A percentile compares a stretch with the other conserved stretches of the same genome.
Conservation (phyloP, 2,113 vertebrate species). For the Nesogale talazaci region DNA sequence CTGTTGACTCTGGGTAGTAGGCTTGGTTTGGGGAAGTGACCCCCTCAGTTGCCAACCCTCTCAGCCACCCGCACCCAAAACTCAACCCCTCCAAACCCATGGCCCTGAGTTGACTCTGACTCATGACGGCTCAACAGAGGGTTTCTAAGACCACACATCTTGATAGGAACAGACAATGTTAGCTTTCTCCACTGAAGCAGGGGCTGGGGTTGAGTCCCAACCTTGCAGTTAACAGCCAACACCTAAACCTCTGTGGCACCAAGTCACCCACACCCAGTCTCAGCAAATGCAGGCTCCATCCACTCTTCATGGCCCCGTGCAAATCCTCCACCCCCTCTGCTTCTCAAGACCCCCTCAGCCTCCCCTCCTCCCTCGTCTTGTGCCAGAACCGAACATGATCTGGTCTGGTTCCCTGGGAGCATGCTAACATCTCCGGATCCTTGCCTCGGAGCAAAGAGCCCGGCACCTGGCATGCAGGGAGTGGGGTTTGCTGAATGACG, state of each 20-base stretch:
- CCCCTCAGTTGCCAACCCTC: rapidly evolving
- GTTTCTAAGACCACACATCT: no score
- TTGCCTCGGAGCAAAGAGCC: neutral
- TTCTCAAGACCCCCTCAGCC: neutral
- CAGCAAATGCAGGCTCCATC: neutral
- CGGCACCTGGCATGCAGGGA: rapidly evolving
- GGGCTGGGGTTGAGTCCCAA: no score
- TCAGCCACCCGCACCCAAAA: neutral
- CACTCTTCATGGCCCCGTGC: neutral
- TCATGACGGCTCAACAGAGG: no score
- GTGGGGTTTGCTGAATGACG: neutral
- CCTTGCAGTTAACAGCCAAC: no score
- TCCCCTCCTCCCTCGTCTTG: rapidly evolving
- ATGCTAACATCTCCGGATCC: neutral
- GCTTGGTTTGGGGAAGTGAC: no score
- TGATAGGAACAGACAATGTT: no score
- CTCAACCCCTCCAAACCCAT: no score
- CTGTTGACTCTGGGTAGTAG: rapidly evolving
- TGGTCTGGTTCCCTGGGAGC: neutral
- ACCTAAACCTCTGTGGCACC: no score
- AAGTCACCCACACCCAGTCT: no score
- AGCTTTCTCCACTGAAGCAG: no score
- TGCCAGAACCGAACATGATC: neutral
- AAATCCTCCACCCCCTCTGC: neutral
- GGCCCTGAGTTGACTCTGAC: no score